Evolutionary conservation across 2,888 invertebrate genomes (phyloP), one percentile per base, ranked within the genome.

Genomic region (Cryptocephalus primarius): DNA sequence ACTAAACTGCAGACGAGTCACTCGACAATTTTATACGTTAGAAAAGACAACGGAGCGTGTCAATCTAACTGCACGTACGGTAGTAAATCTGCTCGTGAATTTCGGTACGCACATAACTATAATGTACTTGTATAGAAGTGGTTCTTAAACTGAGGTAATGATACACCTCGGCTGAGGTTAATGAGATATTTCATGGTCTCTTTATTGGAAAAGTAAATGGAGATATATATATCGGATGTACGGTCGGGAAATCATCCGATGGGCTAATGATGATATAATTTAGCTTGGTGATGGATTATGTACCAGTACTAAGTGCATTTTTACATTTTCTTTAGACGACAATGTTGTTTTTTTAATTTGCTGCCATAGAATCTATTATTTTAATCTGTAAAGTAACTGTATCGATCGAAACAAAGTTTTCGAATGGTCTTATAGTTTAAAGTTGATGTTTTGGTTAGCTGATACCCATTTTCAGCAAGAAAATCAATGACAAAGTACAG

Each of bases 101-200:
- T 54, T 49, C 43, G 38, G 39, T 39, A 40, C 46, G 32, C 38
- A 9, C 40, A 44, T 44, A 46, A 43, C 52, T 52, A 49, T 52
- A 50, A 52, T 52, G 40, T 40, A 44, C 32, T 43, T 6, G 6
- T 22, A 22, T 44, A 14, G 12, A 52, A 48, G 53, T 55, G 50
- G 49, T 52, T 50, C 48, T 47, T 55, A 51, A 48, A 48, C 14
- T 47, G 48, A 48, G 39, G 43, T 55, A 54, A 53, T 55, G 51
- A 50, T 31, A 49, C 44, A 45, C 49, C 49, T 46, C 47, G 48
- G 51, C 48, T 50, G 49, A 54, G 49, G 53, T 52, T 60, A 60
- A 59, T 59, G 56, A 46, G 44, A 48, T 50, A 54, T 57, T 59
- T 60, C 58, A 54, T 59, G 61, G 60, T 62, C 61, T 60, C 58